phyloP scores from a whole-genome alignment of 2,797 vertebrate genomes.

The Sebastes hubbsi region DNA sequence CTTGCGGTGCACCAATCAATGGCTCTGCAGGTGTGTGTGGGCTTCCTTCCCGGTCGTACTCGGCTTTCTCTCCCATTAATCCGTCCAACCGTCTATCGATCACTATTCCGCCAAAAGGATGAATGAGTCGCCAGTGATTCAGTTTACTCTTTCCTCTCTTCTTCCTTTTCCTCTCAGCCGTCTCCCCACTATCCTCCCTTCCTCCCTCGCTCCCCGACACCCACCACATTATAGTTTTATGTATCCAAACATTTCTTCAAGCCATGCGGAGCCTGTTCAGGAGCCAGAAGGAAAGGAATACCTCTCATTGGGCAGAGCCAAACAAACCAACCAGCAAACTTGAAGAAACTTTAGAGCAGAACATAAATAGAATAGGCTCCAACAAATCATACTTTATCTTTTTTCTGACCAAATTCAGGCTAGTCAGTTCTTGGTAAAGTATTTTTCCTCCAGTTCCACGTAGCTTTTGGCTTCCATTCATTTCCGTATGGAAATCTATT shows the following conservation, averaged over 20 bases:
- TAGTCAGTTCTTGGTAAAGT: not conserved
- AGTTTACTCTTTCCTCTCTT: not conserved
- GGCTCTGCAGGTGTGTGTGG: constrained; percentile 6
- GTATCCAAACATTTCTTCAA: constrained; percentile 1
- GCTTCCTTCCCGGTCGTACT: not conserved
- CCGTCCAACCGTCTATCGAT: constrained; percentile 1
- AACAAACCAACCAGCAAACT: not conserved
- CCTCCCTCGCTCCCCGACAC: not conserved
- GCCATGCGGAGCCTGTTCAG: not conserved
- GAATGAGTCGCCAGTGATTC: not conserved
- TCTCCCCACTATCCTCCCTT: not conserved
- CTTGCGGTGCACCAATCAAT: constrained; percentile 7
- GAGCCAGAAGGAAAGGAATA: not conserved
- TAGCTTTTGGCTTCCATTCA: not conserved
- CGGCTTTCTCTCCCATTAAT: not conserved
- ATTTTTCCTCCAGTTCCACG: too few relatives aligned
- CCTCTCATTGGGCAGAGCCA: not conserved
- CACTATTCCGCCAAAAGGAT: not conserved
- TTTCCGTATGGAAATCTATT: not conserved
- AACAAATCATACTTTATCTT: not conserved
- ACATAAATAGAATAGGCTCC: not conserved
- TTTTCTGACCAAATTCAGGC: not conserved
- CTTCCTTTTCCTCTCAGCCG: not conserved
- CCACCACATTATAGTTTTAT: not conserved
- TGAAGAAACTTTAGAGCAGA: not conserved